These are phyloP conservation scores for Gryllus longicercus DNA, from an alignment of 2,888 invertebrate genomes.

Conservation along the genomic window DNA sequence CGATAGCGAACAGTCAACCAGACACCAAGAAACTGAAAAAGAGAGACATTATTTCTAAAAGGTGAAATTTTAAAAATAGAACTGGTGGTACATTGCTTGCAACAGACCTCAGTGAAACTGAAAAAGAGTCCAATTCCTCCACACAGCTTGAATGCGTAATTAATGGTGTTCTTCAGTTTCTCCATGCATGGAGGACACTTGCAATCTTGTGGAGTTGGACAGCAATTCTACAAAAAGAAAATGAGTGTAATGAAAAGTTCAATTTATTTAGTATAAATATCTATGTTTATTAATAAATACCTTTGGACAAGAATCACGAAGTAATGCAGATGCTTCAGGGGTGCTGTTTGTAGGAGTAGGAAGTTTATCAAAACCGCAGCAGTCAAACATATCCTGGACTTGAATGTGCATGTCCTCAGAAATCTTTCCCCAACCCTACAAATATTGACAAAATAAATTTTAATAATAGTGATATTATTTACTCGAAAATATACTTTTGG, in stretches of 20 bases:
- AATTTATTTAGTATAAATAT: background rate
- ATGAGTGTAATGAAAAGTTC: too few relatives aligned
- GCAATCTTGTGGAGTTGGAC: slow-evolving; percentile 47
- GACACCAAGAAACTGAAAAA: slow-evolving; percentile 89
- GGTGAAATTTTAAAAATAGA: slow-evolving; percentile 22
- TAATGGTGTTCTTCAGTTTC: slow-evolving; percentile 71
- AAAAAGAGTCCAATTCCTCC: slow-evolving; percentile 94
- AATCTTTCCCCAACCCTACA: slow-evolving; percentile 76
- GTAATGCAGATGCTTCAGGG: background rate
- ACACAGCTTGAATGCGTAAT: slow-evolving; percentile 82
- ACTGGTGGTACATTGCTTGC: background rate
- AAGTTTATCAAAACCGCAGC: slow-evolving; percentile 75
- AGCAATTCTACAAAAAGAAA: background rate
- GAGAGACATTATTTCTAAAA: slow-evolving; percentile 40
- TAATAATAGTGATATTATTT: too few relatives aligned
- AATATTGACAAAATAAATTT: slow-evolving; percentile 24
- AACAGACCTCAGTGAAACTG: slow-evolving; percentile 87
- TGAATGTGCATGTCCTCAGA: slow-evolving; percentile 61
- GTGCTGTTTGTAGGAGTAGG: slow-evolving; percentile 27
- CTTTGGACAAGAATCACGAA: background rate
- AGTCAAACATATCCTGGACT: slow-evolving; percentile 77
- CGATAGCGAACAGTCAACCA: slow-evolving; percentile 95
- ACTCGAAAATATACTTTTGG: too few relatives aligned
- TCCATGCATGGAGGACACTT: slow-evolving; percentile 71
- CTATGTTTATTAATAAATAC: background rate